A percentile compares a stretch with the other conserved stretches of the same genome.
Conservation (phyloP, 2,113 vertebrate species). For the Numenius arquata region DNA sequence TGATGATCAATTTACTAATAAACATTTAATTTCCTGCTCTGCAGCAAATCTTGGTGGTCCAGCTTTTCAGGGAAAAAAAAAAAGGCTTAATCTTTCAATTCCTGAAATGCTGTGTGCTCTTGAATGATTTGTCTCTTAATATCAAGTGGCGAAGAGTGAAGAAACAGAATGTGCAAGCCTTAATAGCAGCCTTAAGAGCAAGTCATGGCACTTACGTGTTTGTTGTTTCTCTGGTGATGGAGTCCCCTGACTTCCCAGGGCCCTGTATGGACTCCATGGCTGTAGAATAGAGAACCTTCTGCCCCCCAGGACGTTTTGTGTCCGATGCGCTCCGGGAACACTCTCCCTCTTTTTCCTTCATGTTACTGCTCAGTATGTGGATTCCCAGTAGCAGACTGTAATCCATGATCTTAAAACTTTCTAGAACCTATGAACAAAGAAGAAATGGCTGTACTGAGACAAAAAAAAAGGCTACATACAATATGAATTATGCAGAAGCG, state of each 20-base stretch:
- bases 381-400: constrained; percentile 95
- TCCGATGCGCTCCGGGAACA: constrained; percentile 77
- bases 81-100: neutral
- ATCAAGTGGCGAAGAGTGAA: neutral
- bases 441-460: neutral
- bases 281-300: constrained; percentile 96
- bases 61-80: neutral
- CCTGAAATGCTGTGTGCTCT: neutral
- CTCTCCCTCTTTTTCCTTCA: constrained; percentile 84
- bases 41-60: neutral
- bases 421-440: constrained; percentile 82
- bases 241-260: constrained; percentile 87
- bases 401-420: constrained; percentile 99
- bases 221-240: constrained; percentile 80
- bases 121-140: neutral
- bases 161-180: neutral
- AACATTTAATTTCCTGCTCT: neutral
- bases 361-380: constrained; percentile 84
- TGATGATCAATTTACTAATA: neutral
- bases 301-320: constrained; percentile 81
- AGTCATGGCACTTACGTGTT: constrained; percentile 84
- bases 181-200: neutral
- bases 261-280: constrained; percentile 99
- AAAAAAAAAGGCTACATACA: neutral
- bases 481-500: neutral